phyloP scores from a whole-genome alignment of 2,888 invertebrate genomes.

The Pseudococcus longispinus region DNA sequence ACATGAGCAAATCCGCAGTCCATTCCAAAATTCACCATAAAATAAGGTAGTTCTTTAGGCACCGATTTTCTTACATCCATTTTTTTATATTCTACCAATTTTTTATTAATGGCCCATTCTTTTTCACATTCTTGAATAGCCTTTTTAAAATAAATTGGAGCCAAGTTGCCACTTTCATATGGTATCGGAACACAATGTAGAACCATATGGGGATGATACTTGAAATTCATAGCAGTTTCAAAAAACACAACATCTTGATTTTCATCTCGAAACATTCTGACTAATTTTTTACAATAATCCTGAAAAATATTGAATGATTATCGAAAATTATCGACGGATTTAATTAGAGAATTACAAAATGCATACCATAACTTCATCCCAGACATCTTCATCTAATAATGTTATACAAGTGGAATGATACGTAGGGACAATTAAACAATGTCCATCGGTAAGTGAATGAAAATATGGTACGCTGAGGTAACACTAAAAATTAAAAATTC shows the following conservation, averaged over 20 bases:
- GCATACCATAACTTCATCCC: constrained; percentile 84
- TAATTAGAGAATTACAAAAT: not conserved
- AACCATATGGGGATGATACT: constrained; percentile 81
- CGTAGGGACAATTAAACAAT: constrained; percentile 85
- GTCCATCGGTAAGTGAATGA: constrained; percentile 82
- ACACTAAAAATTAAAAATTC: constrained; percentile 62
- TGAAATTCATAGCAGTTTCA: constrained; percentile 81
- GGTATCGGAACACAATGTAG: constrained; percentile 90
- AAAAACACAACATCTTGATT: constrained; percentile 87
- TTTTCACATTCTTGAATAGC: constrained; percentile 92
- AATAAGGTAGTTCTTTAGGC: constrained; percentile 94
- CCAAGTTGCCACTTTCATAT: constrained; percentile 82
- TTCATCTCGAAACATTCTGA: constrained; percentile 76
- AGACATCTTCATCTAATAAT: constrained; percentile 91
- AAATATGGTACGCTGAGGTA: constrained; percentile 83
- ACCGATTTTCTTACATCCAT: constrained; percentile 81
- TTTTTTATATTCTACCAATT: constrained; percentile 75
- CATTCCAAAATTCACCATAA: constrained; percentile 91
- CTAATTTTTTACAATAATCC: constrained; percentile 79
- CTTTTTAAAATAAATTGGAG: constrained; percentile 89
- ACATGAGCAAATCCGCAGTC: constrained; percentile 94
- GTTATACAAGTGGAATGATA: constrained; percentile 82
- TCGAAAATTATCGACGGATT: constrained; percentile 15
- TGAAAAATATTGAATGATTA: constrained; percentile 63
- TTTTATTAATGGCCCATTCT: constrained; percentile 96